These are phyloP conservation scores for Adela reaumurella DNA, from an alignment of 2,888 invertebrate genomes.

Conservation along the genomic window DNA sequence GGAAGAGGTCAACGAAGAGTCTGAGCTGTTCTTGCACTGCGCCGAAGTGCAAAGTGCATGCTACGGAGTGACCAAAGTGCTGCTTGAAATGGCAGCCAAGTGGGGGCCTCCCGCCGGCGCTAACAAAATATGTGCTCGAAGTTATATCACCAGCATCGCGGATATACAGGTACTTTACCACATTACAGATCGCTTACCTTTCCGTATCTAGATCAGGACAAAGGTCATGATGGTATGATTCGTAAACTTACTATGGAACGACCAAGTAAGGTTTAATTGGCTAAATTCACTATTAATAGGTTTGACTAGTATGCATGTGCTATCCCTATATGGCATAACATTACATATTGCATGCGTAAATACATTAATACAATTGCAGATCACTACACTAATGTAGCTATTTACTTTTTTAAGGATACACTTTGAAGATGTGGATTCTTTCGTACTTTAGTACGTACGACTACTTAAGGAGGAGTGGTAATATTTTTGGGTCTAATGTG, in stretches of 20 bases:
- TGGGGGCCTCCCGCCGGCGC: slow-evolving; percentile 25
- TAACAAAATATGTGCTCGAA: slow-evolving; percentile 16
- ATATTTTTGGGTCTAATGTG: too few species aligned
- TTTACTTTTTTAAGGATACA: too few species aligned
- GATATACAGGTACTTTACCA: slow-evolving; percentile 40
- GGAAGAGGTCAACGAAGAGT: slow-evolving; percentile 46
- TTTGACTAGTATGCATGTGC: slow-evolving; percentile 1
- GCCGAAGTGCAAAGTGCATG: slow-evolving; percentile 47
- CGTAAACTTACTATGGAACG: too few species aligned
- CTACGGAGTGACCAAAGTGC: slow-evolving; percentile 40
- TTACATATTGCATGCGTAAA: too few species aligned
- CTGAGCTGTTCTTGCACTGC: slow-evolving; percentile 45
- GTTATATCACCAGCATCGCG: slow-evolving; percentile 46
- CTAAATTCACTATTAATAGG: not conserved
- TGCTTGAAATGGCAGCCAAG: slow-evolving; percentile 45
- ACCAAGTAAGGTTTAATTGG: not conserved
- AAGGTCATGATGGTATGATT: too few species aligned
- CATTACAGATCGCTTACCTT: slow-evolving; percentile 1
- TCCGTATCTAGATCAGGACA: not conserved
- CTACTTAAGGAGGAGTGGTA: too few species aligned
- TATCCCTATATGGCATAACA: too few species aligned
- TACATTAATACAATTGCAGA: too few species aligned
- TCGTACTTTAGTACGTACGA: too few species aligned
- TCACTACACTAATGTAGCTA: too few species aligned
- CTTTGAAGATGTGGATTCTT: too few species aligned